These are phyloP conservation scores for Myrmecobius fasciatus DNA, from an alignment of 2,113 vertebrate genomes.

Conservation along the genomic window DNA sequence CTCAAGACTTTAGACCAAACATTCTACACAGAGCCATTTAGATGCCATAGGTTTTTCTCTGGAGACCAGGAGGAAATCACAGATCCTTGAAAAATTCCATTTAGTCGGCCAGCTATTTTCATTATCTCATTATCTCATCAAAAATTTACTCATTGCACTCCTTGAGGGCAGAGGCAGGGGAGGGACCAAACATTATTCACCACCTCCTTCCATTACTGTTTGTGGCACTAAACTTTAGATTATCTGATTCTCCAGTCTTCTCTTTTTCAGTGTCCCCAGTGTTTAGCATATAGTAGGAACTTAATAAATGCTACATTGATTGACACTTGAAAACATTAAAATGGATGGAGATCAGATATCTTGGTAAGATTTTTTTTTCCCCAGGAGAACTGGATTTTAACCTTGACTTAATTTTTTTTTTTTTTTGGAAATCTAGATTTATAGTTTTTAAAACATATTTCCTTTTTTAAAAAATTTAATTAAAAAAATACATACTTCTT, in stretches of 20 bases:
- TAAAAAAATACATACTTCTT: too few relatives aligned
- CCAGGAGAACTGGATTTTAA: too few relatives aligned
- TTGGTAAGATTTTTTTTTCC: neutral
- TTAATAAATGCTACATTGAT: neutral
- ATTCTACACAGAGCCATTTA: neutral
- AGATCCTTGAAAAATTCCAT: neutral
- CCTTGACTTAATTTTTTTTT: too few relatives aligned
- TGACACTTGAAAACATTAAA: neutral
- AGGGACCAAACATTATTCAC: neutral
- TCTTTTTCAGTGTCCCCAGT: neutral
- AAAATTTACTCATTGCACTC: neutral
- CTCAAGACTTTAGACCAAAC: neutral
- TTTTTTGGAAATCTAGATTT: too few relatives aligned
- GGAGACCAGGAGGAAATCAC: neutral
- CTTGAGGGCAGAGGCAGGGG: neutral
- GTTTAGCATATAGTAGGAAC: neutral
- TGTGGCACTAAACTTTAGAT: neutral
- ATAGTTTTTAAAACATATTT: too few relatives aligned
- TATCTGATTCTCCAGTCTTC: neutral
- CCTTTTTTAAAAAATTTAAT: too few relatives aligned
- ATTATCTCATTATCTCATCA: neutral
- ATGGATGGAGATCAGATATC: neutral
- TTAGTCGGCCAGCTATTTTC: neutral
- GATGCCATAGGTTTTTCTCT: neutral
- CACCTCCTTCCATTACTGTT: neutral